phyloP scores from a whole-genome alignment of 2,888 invertebrate genomes.

The Ophraella communa region DNA sequence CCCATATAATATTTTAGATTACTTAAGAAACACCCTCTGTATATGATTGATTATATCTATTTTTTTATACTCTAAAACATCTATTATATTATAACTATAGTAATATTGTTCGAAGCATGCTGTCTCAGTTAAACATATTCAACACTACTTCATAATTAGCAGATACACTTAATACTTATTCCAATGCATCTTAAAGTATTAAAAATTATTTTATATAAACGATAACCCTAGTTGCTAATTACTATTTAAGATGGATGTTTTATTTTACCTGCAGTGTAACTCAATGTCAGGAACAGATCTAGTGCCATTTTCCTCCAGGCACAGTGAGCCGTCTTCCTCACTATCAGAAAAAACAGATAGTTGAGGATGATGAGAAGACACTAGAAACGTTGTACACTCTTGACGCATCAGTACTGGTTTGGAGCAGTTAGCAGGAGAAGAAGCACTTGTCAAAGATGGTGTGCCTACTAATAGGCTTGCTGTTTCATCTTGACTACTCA shows the following conservation, averaged over 20 bases:
- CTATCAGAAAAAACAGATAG: constrained; percentile 78
- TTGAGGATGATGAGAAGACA: constrained; percentile 71
- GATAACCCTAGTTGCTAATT: not conserved
- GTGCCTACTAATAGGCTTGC: constrained; percentile 77
- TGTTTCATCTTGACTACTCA: constrained; percentile 81
- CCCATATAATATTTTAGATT: too few species aligned
- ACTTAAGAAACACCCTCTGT: too few species aligned
- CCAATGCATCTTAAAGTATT: too few species aligned
- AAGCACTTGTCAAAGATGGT: constrained; percentile 64
- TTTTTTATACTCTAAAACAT: too few species aligned
- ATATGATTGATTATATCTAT: too few species aligned
- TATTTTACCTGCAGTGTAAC: constrained; percentile 68
- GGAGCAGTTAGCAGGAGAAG: constrained; percentile 63
- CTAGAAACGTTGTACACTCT: constrained; percentile 81
- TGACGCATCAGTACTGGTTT: constrained; percentile 87
- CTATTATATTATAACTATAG: too few species aligned
- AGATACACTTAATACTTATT: too few species aligned
- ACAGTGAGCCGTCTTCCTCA: constrained; percentile 75
- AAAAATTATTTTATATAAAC: too few species aligned
- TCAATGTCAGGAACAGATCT: constrained; percentile 85
- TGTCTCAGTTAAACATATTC: not conserved
- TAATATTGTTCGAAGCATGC: not conserved
- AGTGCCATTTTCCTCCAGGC: constrained; percentile 72
- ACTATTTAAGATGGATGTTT: constrained; percentile 25
- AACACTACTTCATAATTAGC: not conserved